Base-by-base conservation (phyloP, 1,140 invertebrate genomes). In the Atta cephalotes region DNA sequence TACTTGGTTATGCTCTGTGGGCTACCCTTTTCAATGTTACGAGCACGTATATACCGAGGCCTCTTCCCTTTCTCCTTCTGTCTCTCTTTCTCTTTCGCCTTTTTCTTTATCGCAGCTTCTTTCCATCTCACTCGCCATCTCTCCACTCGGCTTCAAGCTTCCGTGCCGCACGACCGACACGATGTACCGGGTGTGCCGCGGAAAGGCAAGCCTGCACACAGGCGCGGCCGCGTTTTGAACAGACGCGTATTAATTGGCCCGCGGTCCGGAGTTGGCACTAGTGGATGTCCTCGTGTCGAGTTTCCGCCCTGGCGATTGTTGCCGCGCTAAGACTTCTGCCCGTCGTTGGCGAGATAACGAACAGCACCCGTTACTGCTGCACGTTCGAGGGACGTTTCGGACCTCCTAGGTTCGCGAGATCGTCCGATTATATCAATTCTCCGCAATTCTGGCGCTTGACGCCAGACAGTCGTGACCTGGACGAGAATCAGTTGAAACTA, bases 161-260 rank as follows among this genome's bases (percentile, higher is more conserved):
- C 82, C 82, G 88, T 84, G 70, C 80, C 39, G 80, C 80, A 84
- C 76, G 87, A 86, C 45, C 70, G 87, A 58, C 51, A 76, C 49
- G 74, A 87, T 84, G 87, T 76, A 77, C 71, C 71, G 60, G 76
- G 74, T 88, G 65, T 74, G 60, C 65, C 58, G 80, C 62, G 63
- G 66, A 87, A 87, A 87, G 56, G 78, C 78, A 81, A 79, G 60
- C 28, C 45, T 62, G n/a, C 77, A 58, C 45, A 49, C n/a, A 60
- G 80, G 60, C 70, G 68, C 74, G 87, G 68, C 45, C 85, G 90
- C 88, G 86, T 90, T 93, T 92, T 92, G 88, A 94, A 93, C 91
- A 90, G 94, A 95, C 92, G 90, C 92, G 92, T 93, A 95, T 94
- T 94, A 94, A 94, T 94, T 94, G 93, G 92, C 90, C 91, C 92